phyloP scores from a whole-genome alignment of 2,113 vertebrate species.

The Channa maculata region DNA sequence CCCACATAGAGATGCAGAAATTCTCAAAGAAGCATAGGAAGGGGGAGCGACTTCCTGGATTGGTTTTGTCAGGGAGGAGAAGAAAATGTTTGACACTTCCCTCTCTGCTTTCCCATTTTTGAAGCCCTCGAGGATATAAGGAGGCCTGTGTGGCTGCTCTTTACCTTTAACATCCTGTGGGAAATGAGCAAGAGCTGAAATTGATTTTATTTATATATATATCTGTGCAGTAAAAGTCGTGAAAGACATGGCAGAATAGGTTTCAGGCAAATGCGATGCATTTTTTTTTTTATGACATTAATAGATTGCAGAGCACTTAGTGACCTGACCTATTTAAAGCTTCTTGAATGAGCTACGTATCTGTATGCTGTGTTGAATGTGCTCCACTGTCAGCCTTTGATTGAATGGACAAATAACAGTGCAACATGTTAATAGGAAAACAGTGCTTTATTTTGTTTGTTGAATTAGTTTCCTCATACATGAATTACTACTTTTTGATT shows the following conservation, averaged over 20 bases:
- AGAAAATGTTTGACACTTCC: slow-evolving; percentile 63
- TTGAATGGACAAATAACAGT: slow-evolving; percentile 15
- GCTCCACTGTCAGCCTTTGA: slow-evolving; percentile 5
- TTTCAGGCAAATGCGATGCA: slow-evolving; percentile 36
- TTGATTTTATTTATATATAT: slow-evolving; percentile 50
- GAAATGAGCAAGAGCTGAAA: slow-evolving; percentile 37
- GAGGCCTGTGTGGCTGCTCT: slow-evolving; percentile 24
- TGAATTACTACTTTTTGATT: neutral
- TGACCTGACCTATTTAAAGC: slow-evolving; percentile 73
- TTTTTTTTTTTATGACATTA: slow-evolving; percentile 65
- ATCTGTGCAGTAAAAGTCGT: slow-evolving; percentile 42
- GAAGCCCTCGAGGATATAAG: slow-evolving; percentile 30
- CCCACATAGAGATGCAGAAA: slow-evolving; percentile 62
- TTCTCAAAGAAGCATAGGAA: slow-evolving; percentile 53
- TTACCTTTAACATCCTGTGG: slow-evolving; percentile 37
- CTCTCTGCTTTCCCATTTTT: slow-evolving; percentile 30
- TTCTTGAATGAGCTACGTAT: slow-evolving; percentile 52
- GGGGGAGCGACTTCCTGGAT: slow-evolving; percentile 54
- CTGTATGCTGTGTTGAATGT: neutral
- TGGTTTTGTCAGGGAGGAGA: slow-evolving; percentile 48
- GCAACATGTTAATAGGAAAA: neutral
- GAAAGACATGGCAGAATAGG: slow-evolving; percentile 34
- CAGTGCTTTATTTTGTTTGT: neutral
- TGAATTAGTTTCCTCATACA: neutral
- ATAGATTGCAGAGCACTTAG: slow-evolving; percentile 58